Evolutionary conservation across 2,113 vertebrate species (phyloP).

Genomic region (Oceanites oceanicus): DNA sequence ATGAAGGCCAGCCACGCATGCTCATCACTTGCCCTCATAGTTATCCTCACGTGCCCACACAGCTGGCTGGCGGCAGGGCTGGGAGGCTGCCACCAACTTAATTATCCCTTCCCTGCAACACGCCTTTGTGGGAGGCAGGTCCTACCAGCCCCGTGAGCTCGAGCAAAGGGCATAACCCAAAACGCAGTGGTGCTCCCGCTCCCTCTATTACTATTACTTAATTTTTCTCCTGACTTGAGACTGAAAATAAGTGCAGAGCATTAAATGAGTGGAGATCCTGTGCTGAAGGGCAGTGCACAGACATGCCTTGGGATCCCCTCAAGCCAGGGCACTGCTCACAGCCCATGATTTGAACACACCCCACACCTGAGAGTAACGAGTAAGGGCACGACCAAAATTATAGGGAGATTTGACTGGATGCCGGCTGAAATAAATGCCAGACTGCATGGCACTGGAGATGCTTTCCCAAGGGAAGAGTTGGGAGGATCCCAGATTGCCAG

Average conservation of each 20-base stretch:
- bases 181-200: neutral
- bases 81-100: neutral
- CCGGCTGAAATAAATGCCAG: neutral
- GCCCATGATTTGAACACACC: rapidly evolving
- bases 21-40: neutral
- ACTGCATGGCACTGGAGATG: rapidly evolving
- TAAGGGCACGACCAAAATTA: neutral
- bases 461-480: neutral
- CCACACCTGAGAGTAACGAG: neutral
- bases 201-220: neutral
- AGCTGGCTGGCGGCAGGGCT: neutral
- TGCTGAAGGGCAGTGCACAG: rapidly evolving
- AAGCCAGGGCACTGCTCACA: rapidly evolving
- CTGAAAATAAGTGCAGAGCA: neutral
- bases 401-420: neutral
- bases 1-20: neutral
- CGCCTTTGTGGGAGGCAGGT: neutral
- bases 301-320: neutral
- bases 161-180: neutral
- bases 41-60: neutral
- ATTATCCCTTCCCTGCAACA: neutral
- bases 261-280: rapidly evolving
- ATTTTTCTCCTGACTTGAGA: neutral
- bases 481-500: neutral
- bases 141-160: neutral